phyloP scores from a whole-genome alignment of 2,888 invertebrate species.

The Eumerus sabulonum region DNA sequence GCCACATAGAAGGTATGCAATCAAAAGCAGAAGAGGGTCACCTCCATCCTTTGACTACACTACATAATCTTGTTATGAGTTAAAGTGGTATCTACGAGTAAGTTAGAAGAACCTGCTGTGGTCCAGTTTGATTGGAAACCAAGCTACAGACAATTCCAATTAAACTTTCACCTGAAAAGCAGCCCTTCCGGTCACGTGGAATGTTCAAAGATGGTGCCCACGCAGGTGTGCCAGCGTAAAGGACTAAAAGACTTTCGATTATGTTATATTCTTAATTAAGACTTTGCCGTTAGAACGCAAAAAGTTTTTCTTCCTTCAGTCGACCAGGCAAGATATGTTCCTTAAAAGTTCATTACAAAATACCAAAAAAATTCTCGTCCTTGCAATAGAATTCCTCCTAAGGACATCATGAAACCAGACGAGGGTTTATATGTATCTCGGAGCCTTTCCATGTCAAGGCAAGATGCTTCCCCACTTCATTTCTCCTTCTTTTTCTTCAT shows the following conservation, averaged over 20 bases:
- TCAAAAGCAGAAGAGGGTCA: background rate
- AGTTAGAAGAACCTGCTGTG: background rate
- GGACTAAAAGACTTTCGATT: slow-evolving; percentile 51
- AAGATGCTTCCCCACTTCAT: too few relatives aligned
- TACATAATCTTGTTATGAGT: slow-evolving; percentile 53
- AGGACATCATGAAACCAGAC: too few relatives aligned
- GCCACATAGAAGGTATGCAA: slow-evolving; percentile 15
- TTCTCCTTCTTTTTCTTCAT: slow-evolving; percentile 4
- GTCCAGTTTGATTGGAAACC: slow-evolving; percentile 52
- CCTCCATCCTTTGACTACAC: slow-evolving; percentile 25
- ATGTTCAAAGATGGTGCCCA: background rate
- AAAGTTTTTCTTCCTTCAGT: too few relatives aligned
- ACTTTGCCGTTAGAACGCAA: slow-evolving; percentile 29
- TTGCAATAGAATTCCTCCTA: too few relatives aligned
- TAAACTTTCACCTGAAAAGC: slow-evolving; percentile 54
- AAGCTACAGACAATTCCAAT: slow-evolving; percentile 47
- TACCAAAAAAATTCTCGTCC: too few relatives aligned
- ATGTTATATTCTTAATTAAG: slow-evolving; percentile 65
- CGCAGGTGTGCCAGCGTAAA: background rate
- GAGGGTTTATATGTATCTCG: too few relatives aligned
- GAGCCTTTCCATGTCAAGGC: too few relatives aligned
- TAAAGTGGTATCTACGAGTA: slow-evolving; percentile 21
- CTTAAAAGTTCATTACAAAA: slow-evolving; percentile 33
- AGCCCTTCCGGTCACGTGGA: slow-evolving; percentile 20
- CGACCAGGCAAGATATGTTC: slow-evolving; percentile 34